Evolutionary conservation across 1,140 invertebrate species (phyloP).

Genomic region (Mycetomoellerius zeteki): DNA sequence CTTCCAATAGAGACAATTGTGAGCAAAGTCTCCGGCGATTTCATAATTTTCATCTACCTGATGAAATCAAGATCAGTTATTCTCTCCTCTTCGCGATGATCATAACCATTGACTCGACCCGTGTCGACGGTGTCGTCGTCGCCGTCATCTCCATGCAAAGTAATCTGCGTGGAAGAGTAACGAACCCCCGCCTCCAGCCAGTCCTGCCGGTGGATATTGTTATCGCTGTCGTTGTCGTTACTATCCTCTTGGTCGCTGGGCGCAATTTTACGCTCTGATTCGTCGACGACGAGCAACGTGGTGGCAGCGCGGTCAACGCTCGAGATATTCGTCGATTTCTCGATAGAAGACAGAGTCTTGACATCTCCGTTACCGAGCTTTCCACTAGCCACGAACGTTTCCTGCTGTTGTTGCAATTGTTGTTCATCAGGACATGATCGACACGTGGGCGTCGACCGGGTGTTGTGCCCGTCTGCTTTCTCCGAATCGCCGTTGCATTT

Average conservation of each 20-base stretch:
- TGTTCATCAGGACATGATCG: slow-evolving; percentile 41
- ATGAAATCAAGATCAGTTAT: slow-evolving; percentile 83
- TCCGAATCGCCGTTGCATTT: slow-evolving; percentile 24
- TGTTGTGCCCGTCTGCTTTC: slow-evolving; percentile 1
- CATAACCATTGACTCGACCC: slow-evolving; percentile 78
- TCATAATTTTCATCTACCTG: slow-evolving; percentile 78
- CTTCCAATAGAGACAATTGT: neutral
- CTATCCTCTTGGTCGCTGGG: slow-evolving; percentile 68
- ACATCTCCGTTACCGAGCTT: neutral
- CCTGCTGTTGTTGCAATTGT: slow-evolving; percentile 20
- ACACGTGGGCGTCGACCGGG: slow-evolving; percentile 55
- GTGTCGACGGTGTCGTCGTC: slow-evolving; percentile 17
- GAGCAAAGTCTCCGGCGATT: neutral
- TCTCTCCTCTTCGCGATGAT: slow-evolving; percentile 71
- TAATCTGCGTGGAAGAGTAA: slow-evolving; percentile 85
- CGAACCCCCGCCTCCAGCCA: slow-evolving; percentile 85
- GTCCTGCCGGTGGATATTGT: slow-evolving; percentile 84
- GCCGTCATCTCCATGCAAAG: slow-evolving; percentile 79
- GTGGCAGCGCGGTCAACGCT: slow-evolving; percentile 79
- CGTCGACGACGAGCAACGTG: slow-evolving; percentile 83
- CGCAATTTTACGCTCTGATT: slow-evolving; percentile 75
- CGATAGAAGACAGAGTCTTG: slow-evolving; percentile 27
- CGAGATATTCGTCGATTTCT: slow-evolving; percentile 68
- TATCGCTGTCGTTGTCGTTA: slow-evolving; percentile 77
- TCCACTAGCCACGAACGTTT: slow-evolving; percentile 44